phyloP scores from a whole-genome alignment of 2,797 vertebrate genomes.

The Manis javanica region DNA sequence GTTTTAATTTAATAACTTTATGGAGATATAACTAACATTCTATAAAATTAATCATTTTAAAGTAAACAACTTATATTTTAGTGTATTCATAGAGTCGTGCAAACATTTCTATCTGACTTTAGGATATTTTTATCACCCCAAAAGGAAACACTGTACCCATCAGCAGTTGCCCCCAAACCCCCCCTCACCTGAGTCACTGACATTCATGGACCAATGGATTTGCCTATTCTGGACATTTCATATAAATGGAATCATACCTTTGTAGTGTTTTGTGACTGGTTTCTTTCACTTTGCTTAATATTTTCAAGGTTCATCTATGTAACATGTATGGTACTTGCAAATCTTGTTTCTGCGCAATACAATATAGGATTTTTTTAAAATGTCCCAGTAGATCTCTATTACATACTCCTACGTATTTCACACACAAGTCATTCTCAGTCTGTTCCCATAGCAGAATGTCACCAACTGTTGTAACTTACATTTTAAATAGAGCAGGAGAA shows the following conservation, averaged over 20 bases:
- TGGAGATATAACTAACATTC: background rate
- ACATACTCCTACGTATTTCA: background rate
- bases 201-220: background rate
- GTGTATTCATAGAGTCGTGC: background rate
- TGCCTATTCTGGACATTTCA: background rate
- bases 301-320: background rate
- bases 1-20: background rate
- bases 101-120: background rate
- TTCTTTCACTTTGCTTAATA: background rate
- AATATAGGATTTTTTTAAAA: background rate
- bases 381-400: background rate
- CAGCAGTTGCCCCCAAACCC: background rate
- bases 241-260: background rate
- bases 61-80: background rate
- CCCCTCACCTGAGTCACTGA: background rate
- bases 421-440: background rate
- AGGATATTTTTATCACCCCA: background rate
- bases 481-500: background rate
- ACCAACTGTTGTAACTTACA: background rate
- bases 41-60: background rate
- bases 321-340: background rate
- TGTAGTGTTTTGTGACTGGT: background rate
- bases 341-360: background rate
- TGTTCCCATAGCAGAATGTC: background rate
- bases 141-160: background rate